Evolutionary conservation across 2,797 vertebrate species (phyloP).

Genomic region (Melopsittacus undulatus): DNA sequence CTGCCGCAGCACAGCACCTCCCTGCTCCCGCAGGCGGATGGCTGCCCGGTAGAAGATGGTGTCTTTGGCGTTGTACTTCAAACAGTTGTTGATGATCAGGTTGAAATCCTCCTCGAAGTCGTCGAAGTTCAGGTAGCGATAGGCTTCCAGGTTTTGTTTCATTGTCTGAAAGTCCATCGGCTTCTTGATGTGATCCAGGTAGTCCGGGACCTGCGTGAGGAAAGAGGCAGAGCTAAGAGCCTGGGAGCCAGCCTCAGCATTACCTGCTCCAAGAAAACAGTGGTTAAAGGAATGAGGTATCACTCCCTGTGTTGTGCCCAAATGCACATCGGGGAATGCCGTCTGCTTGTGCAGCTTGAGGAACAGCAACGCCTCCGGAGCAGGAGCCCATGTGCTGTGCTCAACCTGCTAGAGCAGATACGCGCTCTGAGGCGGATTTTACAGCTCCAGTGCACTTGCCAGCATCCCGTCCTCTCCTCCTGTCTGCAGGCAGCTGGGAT

Average conservation of each 20-base stretch:
- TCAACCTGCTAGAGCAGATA: not conserved
- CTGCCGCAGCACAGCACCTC: constrained; percentile 86
- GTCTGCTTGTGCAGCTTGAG: constrained; percentile 35
- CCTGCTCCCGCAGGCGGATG: constrained; percentile 91
- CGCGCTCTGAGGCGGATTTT: not conserved
- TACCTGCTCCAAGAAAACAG: constrained; percentile 67
- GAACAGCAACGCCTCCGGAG: not conserved
- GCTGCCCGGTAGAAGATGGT: constrained; percentile 97
- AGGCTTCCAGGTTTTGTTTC: constrained; percentile 95
- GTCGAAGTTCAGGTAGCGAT: constrained; percentile 95
- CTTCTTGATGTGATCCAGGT: constrained; percentile 97
- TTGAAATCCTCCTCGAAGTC: constrained; percentile 97
- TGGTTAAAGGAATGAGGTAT: constrained; percentile 49
- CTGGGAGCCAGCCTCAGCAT: not conserved
- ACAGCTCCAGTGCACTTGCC: not conserved
- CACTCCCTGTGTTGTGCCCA: constrained; percentile 51
- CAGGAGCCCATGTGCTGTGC: constrained; percentile 5
- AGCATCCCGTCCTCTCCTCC: not conserved
- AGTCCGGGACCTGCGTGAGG: constrained; percentile 90
- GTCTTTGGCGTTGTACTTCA: constrained; percentile 99
- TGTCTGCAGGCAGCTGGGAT: not conserved
- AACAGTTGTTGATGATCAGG: constrained; percentile 97
- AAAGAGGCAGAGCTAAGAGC: constrained; percentile 55
- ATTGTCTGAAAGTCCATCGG: constrained; percentile 99
- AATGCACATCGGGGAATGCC: constrained; percentile 14